phyloP scores from a whole-genome alignment of 2,888 invertebrate species.

The Leptopterna dolabrata region DNA sequence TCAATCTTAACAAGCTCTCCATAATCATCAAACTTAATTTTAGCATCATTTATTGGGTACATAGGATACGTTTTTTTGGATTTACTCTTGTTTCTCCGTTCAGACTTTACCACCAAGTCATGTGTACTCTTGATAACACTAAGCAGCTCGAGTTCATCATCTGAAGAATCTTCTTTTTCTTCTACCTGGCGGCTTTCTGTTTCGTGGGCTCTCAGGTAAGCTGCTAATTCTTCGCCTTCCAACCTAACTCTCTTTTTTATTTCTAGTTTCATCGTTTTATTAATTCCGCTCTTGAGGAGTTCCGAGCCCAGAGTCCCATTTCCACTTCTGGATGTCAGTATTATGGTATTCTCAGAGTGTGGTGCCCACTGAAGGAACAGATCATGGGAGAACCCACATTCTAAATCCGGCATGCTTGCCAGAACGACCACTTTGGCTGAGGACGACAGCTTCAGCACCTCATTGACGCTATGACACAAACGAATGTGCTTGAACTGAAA shows the following conservation, averaged over 20 bases:
- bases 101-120: constrained; percentile 86
- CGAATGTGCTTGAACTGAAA: constrained; percentile 95
- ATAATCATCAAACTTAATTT: constrained; percentile 93
- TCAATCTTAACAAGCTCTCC: constrained; percentile 94
- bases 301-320: constrained; percentile 85
- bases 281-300: constrained; percentile 80
- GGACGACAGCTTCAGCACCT: constrained; percentile 67
- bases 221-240: constrained; percentile 83
- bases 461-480: constrained; percentile 90
- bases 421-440: constrained; percentile 78
- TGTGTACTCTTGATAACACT: constrained; percentile 83
- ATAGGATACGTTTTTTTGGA: constrained; percentile 94
- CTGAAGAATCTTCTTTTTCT: constrained; percentile 74
- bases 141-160: constrained; percentile 86
- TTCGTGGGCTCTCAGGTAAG: constrained; percentile 69
- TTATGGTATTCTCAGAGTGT: constrained; percentile 92
- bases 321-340: constrained; percentile 88
- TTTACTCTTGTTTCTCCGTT: constrained; percentile 74
- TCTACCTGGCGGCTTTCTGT: constrained; percentile 69
- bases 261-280: constrained; percentile 78
- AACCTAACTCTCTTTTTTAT: constrained; percentile 78
- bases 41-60: constrained; percentile 94
- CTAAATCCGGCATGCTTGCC: constrained; percentile 94
- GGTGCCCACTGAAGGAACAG: constrained; percentile 94
- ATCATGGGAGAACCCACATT: constrained; percentile 94